Conservation (phyloP, 2,113 vertebrate genomes). For the Chaenogobius annularis region DNA sequence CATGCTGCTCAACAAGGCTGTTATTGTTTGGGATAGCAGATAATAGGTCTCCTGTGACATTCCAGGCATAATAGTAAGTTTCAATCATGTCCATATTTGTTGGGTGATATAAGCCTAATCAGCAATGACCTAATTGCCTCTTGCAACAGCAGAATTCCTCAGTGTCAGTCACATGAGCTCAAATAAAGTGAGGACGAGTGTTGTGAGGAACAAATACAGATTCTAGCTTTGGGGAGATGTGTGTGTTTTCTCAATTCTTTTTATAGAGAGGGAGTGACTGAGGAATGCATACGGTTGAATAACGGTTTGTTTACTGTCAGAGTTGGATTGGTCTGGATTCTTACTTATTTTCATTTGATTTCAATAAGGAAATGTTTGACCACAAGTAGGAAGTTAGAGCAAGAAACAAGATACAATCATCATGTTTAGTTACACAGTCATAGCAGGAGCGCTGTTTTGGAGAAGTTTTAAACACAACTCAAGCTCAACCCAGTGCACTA, state of each 20-base stretch:
- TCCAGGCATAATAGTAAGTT: constrained; percentile 24
- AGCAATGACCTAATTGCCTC: constrained; percentile 49
- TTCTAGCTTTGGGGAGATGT: constrained; percentile 21
- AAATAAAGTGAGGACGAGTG: constrained; percentile 30
- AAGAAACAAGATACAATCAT: background rate
- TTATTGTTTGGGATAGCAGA: constrained; percentile 17
- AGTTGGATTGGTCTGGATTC: constrained; percentile 20
- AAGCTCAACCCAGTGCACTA: background rate
- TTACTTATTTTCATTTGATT: background rate
- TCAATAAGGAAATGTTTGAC: background rate
- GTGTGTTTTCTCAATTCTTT: constrained; percentile 32
- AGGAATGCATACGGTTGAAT: constrained; percentile 37
- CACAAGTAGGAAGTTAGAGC: background rate
- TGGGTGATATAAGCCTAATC: constrained; percentile 16
- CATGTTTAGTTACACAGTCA: background rate
- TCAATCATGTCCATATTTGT: constrained; percentile 27
- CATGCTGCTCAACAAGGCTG: constrained; percentile 9
- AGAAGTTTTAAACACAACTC: constrained; percentile 8
- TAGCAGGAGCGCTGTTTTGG: background rate
- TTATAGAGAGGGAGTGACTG: constrained; percentile 51
- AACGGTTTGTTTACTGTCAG: constrained; percentile 40
- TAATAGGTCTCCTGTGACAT: constrained; percentile 11
- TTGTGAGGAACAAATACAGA: constrained; percentile 27
- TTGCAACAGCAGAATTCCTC: constrained; percentile 39
- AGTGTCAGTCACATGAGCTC: constrained; percentile 48